Percentiles rank a stretch among this genome's conserved stretches.
Evolutionary conservation across 2,797 vertebrate species (phyloP).

Genomic region (Tamandua tetradactyla): DNA sequence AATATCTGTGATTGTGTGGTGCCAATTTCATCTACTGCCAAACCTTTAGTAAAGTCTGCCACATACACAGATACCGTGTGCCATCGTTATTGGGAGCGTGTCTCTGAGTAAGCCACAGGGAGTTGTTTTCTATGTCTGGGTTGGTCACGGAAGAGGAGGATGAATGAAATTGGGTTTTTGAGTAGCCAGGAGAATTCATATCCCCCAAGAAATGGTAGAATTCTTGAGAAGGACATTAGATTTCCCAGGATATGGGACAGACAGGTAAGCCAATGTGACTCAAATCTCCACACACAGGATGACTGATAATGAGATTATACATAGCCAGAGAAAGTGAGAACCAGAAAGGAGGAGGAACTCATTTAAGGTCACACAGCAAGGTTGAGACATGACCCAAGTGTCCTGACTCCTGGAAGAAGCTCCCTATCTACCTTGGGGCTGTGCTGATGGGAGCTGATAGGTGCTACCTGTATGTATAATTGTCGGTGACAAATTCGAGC

Average conservation of each 20-base stretch:
- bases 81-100: neutral
- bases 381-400: neutral
- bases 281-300: neutral
- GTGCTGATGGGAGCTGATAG: neutral
- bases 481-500: neutral
- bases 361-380: neutral
- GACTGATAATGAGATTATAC: neutral
- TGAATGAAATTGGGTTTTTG: neutral
- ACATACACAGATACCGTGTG: neutral
- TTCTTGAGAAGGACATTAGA: neutral
- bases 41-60: too few species aligned
- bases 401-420: neutral
- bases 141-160: neutral
- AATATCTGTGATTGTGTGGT: neutral
- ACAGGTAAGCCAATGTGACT: neutral
- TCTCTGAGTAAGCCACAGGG: neutral
- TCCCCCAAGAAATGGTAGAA: neutral
- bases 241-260: neutral
- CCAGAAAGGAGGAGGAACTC: neutral
- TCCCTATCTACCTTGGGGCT: neutral
- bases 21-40: neutral
- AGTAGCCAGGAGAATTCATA: neutral
- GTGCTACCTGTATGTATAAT: slow-evolving; percentile 77
- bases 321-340: neutral
- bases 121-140: neutral